Percentiles rank a stretch among this genome's conserved stretches.
Conservation (phyloP, 2,797 vertebrate genomes). For the Molossus alvarezi region DNA sequence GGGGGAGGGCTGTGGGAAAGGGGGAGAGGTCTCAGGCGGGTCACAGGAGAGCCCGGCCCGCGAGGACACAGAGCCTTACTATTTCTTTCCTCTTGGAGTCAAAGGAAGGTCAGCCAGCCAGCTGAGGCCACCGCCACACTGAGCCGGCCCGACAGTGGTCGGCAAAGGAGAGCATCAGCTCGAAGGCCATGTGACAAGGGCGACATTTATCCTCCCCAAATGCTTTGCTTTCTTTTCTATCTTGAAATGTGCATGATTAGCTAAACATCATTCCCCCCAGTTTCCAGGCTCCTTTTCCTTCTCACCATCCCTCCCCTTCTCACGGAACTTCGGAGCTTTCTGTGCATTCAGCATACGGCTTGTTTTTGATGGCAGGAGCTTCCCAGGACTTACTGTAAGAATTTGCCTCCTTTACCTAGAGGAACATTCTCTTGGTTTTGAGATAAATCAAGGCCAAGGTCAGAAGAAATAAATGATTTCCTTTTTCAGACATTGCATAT, state of each 20-base stretch:
- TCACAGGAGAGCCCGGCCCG: conserved; percentile 91
- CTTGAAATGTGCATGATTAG: background rate
- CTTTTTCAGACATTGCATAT: conserved; percentile 54
- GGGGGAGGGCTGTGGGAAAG: conserved; percentile 91
- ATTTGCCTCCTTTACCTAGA: conserved; percentile 47
- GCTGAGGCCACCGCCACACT: conserved; percentile 71
- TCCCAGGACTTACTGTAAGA: conserved; percentile 66
- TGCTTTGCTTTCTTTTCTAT: background rate
- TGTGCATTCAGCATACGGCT: conserved; percentile 24
- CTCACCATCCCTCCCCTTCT: background rate
- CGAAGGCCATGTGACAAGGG: rapidly evolving
- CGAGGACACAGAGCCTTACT: conserved; percentile 90
- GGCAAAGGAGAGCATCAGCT: rapidly evolving
- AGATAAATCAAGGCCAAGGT: conserved; percentile 82
- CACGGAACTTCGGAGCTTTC: background rate
- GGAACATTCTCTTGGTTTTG: conserved; percentile 76
- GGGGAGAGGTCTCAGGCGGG: conserved; percentile 88
- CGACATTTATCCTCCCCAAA: rapidly evolving
- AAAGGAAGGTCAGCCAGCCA: conserved; percentile 90
- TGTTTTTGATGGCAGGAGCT: conserved; percentile 77
- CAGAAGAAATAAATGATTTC: conserved; percentile 76
- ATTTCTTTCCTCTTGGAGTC: conserved; percentile 89
- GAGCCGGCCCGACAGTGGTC: background rate
- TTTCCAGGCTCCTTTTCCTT: background rate
- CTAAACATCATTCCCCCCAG: background rate